Evolutionary conservation across 2,797 vertebrate species (phyloP), one percentile per base, ranked within the genome.

Genomic region (Takifugu ocellatus): DNA sequence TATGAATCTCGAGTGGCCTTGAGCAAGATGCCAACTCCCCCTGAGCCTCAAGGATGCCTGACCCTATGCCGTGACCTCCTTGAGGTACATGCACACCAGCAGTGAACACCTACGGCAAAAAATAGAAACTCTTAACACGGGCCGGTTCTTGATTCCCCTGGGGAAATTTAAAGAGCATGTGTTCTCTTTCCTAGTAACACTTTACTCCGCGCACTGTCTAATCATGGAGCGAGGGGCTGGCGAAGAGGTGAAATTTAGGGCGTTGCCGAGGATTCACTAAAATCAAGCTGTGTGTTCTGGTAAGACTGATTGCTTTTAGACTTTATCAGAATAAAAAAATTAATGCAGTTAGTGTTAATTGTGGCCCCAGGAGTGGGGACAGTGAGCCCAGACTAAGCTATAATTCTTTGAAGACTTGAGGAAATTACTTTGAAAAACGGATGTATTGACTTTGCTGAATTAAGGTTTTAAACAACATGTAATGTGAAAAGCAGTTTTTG

Each of bases 61-160:
- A 81, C 78, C 71, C 69, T 42, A 27, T 64, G 25, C 60, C 0
- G 58, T 55, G 74, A 71, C 82, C 79, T 67, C 79, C 71, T 72
- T 60, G 65, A 59, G 64, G 74, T 68, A 70, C 62, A 64, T 17
- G 58, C 43, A 36, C 61, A 49, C 69, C 57, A 68, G 66, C 43
- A 42, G 49, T 60, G 70, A 61, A 44, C 52, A 68, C 49, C 60
- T 66, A 50, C 16, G 31, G 69, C 62, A 59, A 51, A 73, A 76
- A 73, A 72, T 61, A 72, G 63, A 29, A 76, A 48, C 60, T 49
- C 48, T 63, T 57, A 66, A 60, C 58, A 72, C 46, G 7, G 57
- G 57, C 59, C 58, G 66, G 65, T 67, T 79, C 66, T 51, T 63
- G 14, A 49, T 24, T 44, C 16, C 17, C 31, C 78, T 21, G 47